Evolutionary conservation across 2,113 vertebrate species (phyloP).

Genomic region (Laterallus jamaicensis): DNA sequence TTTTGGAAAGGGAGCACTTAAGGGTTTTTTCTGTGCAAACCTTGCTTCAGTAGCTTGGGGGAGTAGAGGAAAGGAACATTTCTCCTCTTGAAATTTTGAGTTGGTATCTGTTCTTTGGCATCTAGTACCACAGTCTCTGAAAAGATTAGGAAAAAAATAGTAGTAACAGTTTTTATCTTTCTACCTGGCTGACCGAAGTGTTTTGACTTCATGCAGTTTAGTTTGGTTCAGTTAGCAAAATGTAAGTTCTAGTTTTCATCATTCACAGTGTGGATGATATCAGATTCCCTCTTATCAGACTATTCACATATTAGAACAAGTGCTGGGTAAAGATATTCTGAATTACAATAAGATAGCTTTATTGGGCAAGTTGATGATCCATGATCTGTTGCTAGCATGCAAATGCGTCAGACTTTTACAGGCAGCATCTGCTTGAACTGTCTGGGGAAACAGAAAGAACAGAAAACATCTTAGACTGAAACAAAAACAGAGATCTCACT

Average conservation of each 20-base stretch:
- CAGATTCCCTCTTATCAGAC: not conserved
- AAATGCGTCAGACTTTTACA: not conserved
- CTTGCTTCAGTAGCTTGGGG: not conserved
- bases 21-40: not conserved
- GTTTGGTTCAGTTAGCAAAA: conserved; percentile 8
- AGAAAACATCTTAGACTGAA: not conserved
- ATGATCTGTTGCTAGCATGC: not conserved
- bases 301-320: not conserved
- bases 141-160: not conserved
- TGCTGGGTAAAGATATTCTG: not conserved
- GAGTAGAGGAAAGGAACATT: not conserved
- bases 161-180: not conserved
- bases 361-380: conserved; percentile 20
- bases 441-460: not conserved
- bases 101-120: not conserved
- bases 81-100: not conserved
- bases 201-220: not conserved
- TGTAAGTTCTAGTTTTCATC: not conserved
- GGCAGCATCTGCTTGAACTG: conserved; percentile 23
- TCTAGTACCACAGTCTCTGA: not conserved
- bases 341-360: not conserved
- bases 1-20: not conserved
- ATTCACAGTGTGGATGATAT: not conserved
- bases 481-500: not conserved
- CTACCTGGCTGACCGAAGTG: not conserved